Percentiles rank a stretch among this genome's conserved stretches.
Conservation (phyloP, 2,888 invertebrate species). For the Cylindroiulus punctatus region DNA sequence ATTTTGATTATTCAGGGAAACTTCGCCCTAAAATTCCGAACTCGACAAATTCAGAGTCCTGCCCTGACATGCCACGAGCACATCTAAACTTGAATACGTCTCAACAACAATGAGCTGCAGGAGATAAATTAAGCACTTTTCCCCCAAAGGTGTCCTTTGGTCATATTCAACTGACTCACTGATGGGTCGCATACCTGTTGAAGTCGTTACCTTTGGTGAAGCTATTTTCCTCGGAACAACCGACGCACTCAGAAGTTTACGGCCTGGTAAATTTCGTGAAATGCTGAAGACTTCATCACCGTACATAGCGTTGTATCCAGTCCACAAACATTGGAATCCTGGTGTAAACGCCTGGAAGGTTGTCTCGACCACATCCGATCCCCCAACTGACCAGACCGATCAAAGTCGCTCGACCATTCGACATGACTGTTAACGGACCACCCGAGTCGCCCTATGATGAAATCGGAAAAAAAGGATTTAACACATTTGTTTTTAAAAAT, state of each 20-base stretch:
- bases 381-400: constrained; percentile 93
- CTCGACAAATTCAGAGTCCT: constrained; percentile 29
- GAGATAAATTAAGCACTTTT: background rate
- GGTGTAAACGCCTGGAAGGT: constrained; percentile 89
- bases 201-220: constrained; percentile 48
- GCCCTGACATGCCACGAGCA: background rate
- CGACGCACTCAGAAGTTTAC: background rate
- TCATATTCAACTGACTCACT: background rate
- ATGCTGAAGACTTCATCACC: background rate
- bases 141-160: background rate
- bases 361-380: constrained; percentile 89
- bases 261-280: background rate
- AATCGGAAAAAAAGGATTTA: background rate
- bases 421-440: constrained; percentile 85
- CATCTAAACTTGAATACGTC: background rate
- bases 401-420: constrained; percentile 87
- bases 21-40: background rate
- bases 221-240: constrained; percentile 1
- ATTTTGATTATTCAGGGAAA: background rate
- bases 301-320: constrained; percentile 72
- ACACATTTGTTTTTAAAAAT: no score
- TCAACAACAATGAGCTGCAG: background rate
- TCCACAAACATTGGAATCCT: constrained; percentile 92
- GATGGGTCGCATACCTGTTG: background rate
- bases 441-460: constrained; percentile 75